Evolutionary conservation across 2,113 vertebrate genomes (phyloP), one percentile per base, ranked within the genome.

Genomic region (Corydoras maculifer): DNA sequence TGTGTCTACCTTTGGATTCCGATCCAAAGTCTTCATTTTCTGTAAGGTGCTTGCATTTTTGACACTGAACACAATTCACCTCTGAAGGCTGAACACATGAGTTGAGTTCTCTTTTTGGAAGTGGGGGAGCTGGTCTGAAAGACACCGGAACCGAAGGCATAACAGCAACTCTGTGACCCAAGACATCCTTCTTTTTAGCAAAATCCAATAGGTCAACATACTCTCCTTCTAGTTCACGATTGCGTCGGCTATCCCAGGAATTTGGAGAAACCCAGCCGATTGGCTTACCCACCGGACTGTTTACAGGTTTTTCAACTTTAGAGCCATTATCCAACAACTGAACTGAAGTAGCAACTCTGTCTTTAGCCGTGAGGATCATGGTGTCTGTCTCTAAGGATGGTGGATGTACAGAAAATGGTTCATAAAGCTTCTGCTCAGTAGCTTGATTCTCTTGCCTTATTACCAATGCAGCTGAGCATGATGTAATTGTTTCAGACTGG

Each of bases 121-220:
- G 66, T 14, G 82, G 81, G 57, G 84, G 83, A 61, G 86, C 81
- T 3, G 84, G 81, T 74, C 87, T 86, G 30, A 86, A 81, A 61
- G 77, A 65, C 58, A 77, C 68, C 54, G 76, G 72, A 62, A 63
- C 72, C 9, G 76, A 25, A 50, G 80, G 70, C 43, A 82, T 74
- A 49, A 51, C 55, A 18, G 64, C 69, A 54, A 68, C 68, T 51
- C 68, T 69, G 70, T 70, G 72, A 14, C 63, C 63, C 10, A 75
- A 69, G 53, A 63, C 70, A 10, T 84, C 83, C 30, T 82, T 86
- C 4, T 87, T 88, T 79, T 86, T 90, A n/a, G 88, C 78, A 6
- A 90, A 87, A 58, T 91, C 91, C 74, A 97, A 80, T 49, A 98
- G 88, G 69, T 94, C 90, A n/a, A 99, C 94, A 1, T 98, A 98